A percentile compares a stretch with the other conserved stretches of the same genome.
These are phyloP conservation scores for Engystomops pustulosus DNA, from an alignment of 2,113 vertebrate genomes.

Conservation along the genomic window DNA sequence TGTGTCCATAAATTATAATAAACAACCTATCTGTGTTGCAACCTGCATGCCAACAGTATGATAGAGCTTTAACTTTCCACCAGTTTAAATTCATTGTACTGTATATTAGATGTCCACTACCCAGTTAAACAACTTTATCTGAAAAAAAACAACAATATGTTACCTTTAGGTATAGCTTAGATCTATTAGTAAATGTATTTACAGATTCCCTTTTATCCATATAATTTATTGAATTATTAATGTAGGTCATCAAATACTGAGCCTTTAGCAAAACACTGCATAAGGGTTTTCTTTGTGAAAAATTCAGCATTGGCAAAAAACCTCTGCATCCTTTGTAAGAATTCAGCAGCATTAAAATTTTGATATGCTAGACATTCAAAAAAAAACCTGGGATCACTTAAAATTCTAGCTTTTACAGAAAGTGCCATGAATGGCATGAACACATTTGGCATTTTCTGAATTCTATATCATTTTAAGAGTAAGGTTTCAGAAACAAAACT, in stretches of 20 bases:
- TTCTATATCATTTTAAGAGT: background rate
- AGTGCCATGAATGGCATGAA: conserved; percentile 5
- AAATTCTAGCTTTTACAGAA: background rate
- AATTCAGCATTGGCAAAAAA: background rate
- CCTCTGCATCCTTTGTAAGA: background rate
- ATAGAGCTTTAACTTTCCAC: too few relatives aligned
- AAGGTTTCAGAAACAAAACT: conserved; percentile 29
- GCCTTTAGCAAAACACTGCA: background rate
- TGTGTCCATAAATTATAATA: too few relatives aligned
- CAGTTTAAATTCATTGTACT: too few relatives aligned
- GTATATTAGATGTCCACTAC: too few relatives aligned
- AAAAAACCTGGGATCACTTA: background rate
- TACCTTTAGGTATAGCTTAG: too few relatives aligned
- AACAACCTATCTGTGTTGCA: too few relatives aligned
- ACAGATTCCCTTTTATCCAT: too few relatives aligned
- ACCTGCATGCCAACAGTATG: too few relatives aligned
- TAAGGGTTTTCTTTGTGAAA: background rate
- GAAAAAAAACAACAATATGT: too few relatives aligned
- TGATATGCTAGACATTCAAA: background rate
- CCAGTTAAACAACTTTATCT: too few relatives aligned
- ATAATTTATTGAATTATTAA: background rate
- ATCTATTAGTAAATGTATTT: too few relatives aligned
- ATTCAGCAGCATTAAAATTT: background rate
- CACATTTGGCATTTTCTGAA: background rate
- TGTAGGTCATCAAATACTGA: background rate